phyloP scores from a whole-genome alignment of 2,888 invertebrate genomes.

The Dryobota labecula region DNA sequence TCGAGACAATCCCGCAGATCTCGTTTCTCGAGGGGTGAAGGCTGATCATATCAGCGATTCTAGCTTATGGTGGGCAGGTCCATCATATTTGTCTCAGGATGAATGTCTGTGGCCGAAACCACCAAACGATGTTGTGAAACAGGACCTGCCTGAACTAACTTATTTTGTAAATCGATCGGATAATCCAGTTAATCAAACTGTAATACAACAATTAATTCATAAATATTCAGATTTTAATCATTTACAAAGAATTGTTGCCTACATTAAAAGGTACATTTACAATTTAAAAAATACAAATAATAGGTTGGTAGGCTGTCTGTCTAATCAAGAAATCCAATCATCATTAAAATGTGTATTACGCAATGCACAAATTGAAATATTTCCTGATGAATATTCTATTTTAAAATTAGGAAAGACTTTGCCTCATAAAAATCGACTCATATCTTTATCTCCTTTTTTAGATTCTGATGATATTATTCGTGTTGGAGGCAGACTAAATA shows the following conservation, averaged over 20 bases:
- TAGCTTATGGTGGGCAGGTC: background rate
- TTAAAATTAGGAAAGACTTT: background rate
- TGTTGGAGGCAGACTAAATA: too few relatives aligned
- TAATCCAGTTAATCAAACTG: slow-evolving; percentile 15
- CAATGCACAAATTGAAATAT: background rate
- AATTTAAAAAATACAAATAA: slow-evolving; percentile 14
- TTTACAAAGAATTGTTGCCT: slow-evolving; percentile 13
- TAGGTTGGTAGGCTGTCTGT: background rate
- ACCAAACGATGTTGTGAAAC: background rate
- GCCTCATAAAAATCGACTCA: too few relatives aligned
- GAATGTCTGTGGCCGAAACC: background rate
- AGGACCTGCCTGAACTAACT: background rate
- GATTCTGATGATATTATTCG: too few relatives aligned
- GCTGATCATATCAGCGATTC: background rate
- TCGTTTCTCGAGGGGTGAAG: too few relatives aligned
- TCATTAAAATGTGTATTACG: slow-evolving; percentile 2
- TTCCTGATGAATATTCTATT: background rate
- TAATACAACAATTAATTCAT: too few relatives aligned
- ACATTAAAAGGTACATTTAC: slow-evolving; percentile 19
- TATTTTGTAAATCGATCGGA: background rate
- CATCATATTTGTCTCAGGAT: background rate
- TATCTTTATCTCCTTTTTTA: too few relatives aligned
- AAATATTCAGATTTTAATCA: slow-evolving; percentile 18
- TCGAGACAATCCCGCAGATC: background rate
- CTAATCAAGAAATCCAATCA: slow-evolving; percentile 7